phyloP scores from a whole-genome alignment of 2,113 vertebrate genomes.

The Steatornis caripensis region DNA sequence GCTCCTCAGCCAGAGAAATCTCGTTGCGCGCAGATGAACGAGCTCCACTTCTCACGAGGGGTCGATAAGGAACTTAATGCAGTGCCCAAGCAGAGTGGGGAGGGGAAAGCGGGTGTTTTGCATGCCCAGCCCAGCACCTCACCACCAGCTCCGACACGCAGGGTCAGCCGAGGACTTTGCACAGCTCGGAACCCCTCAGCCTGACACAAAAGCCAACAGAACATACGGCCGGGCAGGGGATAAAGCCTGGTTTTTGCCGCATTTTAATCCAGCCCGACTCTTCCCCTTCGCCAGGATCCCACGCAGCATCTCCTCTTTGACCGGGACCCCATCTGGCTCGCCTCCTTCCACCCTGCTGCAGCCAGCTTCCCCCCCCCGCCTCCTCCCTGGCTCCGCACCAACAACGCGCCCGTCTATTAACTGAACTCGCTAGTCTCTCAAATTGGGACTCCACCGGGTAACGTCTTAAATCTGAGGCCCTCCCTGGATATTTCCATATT shows the following conservation, averaged over 20 bases:
- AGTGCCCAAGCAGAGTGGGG: not conserved
- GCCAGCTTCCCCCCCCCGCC: not conserved
- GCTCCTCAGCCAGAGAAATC: not conserved
- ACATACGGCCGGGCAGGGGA: fast-evolving
- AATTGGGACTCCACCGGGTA: not conserved
- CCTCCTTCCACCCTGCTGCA: not conserved
- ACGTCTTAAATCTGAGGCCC: not conserved
- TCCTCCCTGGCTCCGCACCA: not conserved
- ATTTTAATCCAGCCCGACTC: not conserved
- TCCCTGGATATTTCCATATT: conserved; percentile 20
- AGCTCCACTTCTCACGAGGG: not conserved
- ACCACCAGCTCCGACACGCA: not conserved
- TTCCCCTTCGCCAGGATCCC: not conserved
- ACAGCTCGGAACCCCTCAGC: not conserved
- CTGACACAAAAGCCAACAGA: not conserved
- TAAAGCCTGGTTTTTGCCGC: not conserved
- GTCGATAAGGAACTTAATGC: not conserved
- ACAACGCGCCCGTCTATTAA: not conserved
- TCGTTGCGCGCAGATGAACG: fast-evolving
- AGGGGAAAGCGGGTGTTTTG: fast-evolving
- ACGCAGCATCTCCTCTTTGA: not conserved
- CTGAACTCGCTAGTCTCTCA: not conserved
- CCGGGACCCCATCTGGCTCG: not conserved
- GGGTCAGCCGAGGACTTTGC: not conserved
- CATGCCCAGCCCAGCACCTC: not conserved